Evolutionary conservation across 2,113 vertebrate species (phyloP), one percentile per base, ranked within the genome.

Genomic region (Prochilodus magdalenae): DNA sequence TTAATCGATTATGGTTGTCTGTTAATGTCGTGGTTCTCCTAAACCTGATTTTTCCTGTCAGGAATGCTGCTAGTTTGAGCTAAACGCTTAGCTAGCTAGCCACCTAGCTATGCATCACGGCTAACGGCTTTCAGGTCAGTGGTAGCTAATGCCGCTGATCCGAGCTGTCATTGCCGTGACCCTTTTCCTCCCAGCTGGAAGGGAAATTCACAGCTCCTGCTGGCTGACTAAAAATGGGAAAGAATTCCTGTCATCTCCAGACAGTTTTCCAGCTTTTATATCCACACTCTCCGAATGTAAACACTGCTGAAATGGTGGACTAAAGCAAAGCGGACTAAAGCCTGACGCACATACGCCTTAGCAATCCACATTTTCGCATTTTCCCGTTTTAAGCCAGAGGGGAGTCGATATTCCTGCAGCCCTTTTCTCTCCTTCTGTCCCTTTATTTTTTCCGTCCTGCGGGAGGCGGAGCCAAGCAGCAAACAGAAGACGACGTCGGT

Each of bases 121-220:
- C 40, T 44, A 8, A 60, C 13, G 14, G 57, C 6, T 60, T 12
- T 26, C n/a, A 24, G 22, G n/a, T 60, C n/a, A 59, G 51, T 57
- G 49, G 26, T 75, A 16, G 49, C 15, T 55, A 83, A 82, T 80
- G 86, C 85, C 76, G 86, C 77, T 87, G 88, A 92, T 87, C 87
- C 88, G 85, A 86, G 77, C 90, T 93, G 93, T 94, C 92, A 94
- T 94, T 94, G 91, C 92, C 87, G 30, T 94, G 91, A 94, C 93
- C 94, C 93, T 88, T 90, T 86, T 85, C 87, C 84, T 87, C 87
- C 71, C 71, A 15, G 20, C 20, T 60, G 57, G 11, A 60, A 2
- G 10, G 20, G 6, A 26, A 22, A 51, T 18, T 51, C 2, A 44
- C 40, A 44, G 40, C 40, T 10, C 4, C 40, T 44, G 40, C 40